Evolutionary conservation across 2,113 vertebrate species (phyloP).

Genomic region (Eudyptes chrysolophus): DNA sequence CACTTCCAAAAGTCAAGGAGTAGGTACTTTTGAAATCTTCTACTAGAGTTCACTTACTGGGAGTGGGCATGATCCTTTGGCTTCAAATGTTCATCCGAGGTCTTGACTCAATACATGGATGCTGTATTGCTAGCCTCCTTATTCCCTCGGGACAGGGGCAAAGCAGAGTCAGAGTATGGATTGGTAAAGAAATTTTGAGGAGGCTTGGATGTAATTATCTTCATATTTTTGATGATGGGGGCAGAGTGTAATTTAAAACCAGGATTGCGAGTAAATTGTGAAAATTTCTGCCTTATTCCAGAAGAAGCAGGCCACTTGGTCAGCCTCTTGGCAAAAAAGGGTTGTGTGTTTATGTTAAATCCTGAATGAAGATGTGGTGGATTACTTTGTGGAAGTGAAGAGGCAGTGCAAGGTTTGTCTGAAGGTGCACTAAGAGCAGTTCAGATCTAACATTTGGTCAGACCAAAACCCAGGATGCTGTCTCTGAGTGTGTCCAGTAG

Average conservation of each 20-base stretch:
- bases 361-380: neutral
- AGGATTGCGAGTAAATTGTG: neutral
- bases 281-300: neutral
- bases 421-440: neutral
- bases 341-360: neutral
- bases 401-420: neutral
- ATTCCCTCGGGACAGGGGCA: neutral
- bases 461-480: neutral
- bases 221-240: neutral
- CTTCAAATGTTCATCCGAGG: neutral
- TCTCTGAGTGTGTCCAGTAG: neutral
- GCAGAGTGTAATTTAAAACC: neutral
- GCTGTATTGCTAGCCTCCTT: neutral
- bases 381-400: neutral
- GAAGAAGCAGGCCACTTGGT: neutral
- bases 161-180: neutral
- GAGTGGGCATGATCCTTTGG: neutral
- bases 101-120: neutral
- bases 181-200: neutral
- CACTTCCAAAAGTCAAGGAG: neutral
- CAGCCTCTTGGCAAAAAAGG: neutral
- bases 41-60: neutral
- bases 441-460: neutral
- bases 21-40: neutral
- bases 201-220: neutral